Percentiles rank a stretch among this genome's conserved stretches.
phyloP scores from a whole-genome alignment of 2,113 vertebrate species.

The Muntiacus reevesi region DNA sequence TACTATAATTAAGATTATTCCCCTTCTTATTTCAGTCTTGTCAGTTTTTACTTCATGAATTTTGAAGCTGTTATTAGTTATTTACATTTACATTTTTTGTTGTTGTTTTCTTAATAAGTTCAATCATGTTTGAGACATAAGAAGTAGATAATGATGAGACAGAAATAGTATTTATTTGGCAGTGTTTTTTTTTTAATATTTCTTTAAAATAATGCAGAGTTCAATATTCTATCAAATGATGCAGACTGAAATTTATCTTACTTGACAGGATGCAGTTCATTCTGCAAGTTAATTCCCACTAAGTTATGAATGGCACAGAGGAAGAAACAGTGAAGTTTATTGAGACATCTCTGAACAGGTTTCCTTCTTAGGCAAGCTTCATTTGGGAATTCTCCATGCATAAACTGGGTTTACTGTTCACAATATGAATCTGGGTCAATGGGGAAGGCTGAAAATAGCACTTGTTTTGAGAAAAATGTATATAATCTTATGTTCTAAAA shows the following conservation, averaged over 20 bases:
- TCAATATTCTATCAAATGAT: conserved; percentile 30
- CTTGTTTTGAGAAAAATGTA: neutral
- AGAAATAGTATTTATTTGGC: neutral
- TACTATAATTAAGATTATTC: neutral
- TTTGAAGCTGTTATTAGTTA: neutral
- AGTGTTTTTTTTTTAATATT: neutral
- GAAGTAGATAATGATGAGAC: neutral
- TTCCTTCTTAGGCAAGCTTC: neutral
- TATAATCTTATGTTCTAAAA: neutral
- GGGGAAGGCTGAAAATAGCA: neutral
- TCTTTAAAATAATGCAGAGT: conserved; percentile 4
- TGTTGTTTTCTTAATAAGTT: neutral
- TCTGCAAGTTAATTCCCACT: neutral
- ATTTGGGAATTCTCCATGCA: neutral
- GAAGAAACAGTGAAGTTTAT: neutral
- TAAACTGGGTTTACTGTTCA: neutral
- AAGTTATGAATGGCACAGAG: neutral
- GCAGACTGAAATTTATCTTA: conserved; percentile 1
- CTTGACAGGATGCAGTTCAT: neutral
- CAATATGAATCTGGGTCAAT: neutral
- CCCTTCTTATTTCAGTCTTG: neutral
- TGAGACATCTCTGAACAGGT: neutral
- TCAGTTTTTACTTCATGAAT: neutral
- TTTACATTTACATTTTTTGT: neutral
- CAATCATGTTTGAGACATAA: neutral